phyloP scores from a whole-genome alignment of 2,888 invertebrate species.

The Andrena marginata region DNA sequence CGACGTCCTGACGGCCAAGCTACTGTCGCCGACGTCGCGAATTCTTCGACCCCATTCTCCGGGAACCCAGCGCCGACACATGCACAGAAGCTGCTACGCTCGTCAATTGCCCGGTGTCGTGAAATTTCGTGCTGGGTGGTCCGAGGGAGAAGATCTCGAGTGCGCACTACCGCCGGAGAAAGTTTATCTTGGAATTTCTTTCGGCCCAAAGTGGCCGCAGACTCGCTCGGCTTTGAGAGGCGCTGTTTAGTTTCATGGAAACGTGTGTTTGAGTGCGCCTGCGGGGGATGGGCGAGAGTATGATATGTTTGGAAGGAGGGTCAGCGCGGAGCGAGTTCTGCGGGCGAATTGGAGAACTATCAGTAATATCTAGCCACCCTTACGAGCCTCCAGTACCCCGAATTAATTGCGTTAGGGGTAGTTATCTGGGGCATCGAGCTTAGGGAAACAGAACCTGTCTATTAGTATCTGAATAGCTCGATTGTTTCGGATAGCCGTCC shows the following conservation, averaged over 20 bases:
- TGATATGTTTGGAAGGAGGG: constrained; percentile 6
- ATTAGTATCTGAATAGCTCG: not conserved
- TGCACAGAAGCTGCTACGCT: not conserved
- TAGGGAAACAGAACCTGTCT: not conserved
- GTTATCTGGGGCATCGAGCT: not conserved
- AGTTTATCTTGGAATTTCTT: constrained; percentile 34
- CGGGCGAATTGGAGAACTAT: constrained; percentile 1
- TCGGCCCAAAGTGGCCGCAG: constrained; percentile 2
- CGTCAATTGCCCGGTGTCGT: constrained; percentile 20
- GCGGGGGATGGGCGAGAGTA: not conserved
- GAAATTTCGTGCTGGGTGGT: constrained; percentile 35
- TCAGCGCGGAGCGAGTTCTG: not conserved
- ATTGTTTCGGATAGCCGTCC: not conserved
- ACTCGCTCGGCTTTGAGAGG: constrained; percentile 8
- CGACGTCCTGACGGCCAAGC: constrained; percentile 5
- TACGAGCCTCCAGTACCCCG: constrained; percentile 1
- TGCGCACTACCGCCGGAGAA: not conserved
- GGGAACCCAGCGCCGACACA: not conserved
- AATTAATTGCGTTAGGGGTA: constrained; percentile 9
- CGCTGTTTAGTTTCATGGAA: constrained; percentile 20
- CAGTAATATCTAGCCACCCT: not conserved
- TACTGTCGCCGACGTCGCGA: constrained; percentile 18
- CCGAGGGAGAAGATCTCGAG: constrained; percentile 18
- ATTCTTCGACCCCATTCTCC: constrained; percentile 1
- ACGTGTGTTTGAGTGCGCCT: not conserved